phyloP scores from a whole-genome alignment of 2,113 vertebrate species.

The Eulacestoma nigropectus region DNA sequence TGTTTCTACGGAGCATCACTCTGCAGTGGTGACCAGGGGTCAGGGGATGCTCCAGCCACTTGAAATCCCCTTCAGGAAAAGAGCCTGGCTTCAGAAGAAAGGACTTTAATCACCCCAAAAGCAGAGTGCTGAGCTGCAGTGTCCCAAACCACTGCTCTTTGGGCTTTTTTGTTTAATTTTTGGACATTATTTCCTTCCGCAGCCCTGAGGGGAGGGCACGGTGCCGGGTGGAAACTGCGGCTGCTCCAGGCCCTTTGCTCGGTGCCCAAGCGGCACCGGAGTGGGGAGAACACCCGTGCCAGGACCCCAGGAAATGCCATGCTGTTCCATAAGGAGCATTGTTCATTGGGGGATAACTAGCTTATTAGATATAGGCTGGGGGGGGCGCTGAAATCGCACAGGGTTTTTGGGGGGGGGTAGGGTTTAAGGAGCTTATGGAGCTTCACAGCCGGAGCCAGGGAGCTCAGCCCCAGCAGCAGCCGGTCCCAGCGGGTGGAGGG shows the following conservation, averaged over 20 bases:
- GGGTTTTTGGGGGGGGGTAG: neutral
- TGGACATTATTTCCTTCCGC: neutral
- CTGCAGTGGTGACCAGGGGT: rapidly evolving
- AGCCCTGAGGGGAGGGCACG: neutral
- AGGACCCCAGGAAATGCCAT: neutral
- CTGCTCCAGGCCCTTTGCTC: neutral
- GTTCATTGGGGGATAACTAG: neutral
- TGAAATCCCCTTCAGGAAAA: neutral
- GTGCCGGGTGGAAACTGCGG: neutral
- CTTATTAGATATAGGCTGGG: neutral
- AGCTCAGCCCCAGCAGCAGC: conserved; percentile 12
- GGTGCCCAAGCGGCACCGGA: rapidly evolving
- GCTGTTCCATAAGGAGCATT: neutral
- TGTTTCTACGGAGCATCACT: rapidly evolving
- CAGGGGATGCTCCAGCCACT: neutral
- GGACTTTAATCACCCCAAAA: neutral
- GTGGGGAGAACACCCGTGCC: neutral
- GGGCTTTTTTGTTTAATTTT: neutral
- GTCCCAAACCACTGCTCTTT: neutral
- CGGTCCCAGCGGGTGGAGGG: neutral
- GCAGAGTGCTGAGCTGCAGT: neutral
- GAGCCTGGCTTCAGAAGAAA: neutral
- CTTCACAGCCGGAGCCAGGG: neutral
- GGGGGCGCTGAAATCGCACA: neutral
- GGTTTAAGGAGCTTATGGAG: conserved; percentile 36